Evolutionary conservation across 2,888 invertebrate species (phyloP).

Genomic region (Ctena decussata): DNA sequence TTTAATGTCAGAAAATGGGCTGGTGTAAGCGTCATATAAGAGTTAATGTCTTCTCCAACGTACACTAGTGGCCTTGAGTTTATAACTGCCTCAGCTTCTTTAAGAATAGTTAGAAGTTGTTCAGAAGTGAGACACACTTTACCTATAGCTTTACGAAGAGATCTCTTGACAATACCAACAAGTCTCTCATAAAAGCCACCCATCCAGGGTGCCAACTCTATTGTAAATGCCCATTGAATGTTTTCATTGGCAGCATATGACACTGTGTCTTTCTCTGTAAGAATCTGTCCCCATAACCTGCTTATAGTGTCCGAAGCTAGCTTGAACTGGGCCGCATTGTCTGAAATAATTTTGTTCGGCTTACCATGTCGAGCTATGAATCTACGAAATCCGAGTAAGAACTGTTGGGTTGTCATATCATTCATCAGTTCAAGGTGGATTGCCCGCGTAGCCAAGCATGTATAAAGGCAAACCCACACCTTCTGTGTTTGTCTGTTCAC

Average conservation of each 20-base stretch:
- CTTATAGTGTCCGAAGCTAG: constrained; percentile 1
- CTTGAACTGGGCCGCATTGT: constrained; percentile 26
- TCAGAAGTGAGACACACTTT: constrained; percentile 14
- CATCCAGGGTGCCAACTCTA: constrained; percentile 53
- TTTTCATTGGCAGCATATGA: constrained; percentile 27
- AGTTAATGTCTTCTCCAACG: constrained; percentile 46
- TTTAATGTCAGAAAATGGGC: constrained; percentile 40
- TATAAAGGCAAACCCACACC: constrained; percentile 26
- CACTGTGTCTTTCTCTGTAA: constrained; percentile 16
- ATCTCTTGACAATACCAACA: constrained; percentile 41
- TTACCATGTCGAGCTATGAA: constrained; percentile 1
- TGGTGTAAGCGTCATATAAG: constrained; percentile 36
- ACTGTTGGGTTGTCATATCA: constrained; percentile 16
- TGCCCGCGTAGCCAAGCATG: constrained; percentile 12
- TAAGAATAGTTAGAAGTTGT: too few relatives aligned
- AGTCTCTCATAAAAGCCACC: constrained; percentile 51
- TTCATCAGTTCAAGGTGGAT: constrained; percentile 22
- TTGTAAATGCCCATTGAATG: too few relatives aligned
- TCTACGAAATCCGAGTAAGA: constrained; percentile 14
- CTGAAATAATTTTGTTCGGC: not conserved
- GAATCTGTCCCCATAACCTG: not conserved
- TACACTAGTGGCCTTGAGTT: constrained; percentile 46
- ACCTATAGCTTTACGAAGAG: constrained; percentile 41
- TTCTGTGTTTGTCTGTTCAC: not conserved
- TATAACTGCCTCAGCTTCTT: too few relatives aligned